phyloP scores from a whole-genome alignment of 2,888 invertebrate species.

The Drosophila histrio region DNA sequence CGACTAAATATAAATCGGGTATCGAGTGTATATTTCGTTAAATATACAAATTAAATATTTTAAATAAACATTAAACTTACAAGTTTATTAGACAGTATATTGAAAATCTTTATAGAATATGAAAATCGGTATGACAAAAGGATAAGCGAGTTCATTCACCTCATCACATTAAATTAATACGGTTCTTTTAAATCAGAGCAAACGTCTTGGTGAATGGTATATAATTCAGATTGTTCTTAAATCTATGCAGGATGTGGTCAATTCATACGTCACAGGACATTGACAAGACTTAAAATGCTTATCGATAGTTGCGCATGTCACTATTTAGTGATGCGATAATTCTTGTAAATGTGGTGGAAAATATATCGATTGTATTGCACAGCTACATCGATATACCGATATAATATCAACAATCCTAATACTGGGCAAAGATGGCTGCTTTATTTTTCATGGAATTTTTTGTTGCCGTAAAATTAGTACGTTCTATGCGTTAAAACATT shows the following conservation, averaged over 20 bases:
- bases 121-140: too few relatives aligned
- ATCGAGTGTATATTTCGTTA: too few relatives aligned
- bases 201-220: too few relatives aligned
- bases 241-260: background rate
- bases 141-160: too few relatives aligned
- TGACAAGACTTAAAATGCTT: background rate
- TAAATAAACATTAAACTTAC: too few relatives aligned
- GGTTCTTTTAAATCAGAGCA: too few relatives aligned
- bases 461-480: constrained; percentile 52
- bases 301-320: constrained; percentile 16
- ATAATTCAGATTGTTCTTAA: too few relatives aligned
- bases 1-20: background rate
- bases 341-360: constrained; percentile 18
- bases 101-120: too few relatives aligned
- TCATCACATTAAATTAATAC: too few relatives aligned
- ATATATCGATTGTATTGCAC: constrained; percentile 10
- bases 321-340: constrained; percentile 10
- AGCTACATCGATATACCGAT: constrained; percentile 42
- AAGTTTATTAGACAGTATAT: too few relatives aligned
- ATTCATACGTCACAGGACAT: background rate
- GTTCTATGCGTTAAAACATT: constrained; percentile 41
- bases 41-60: too few relatives aligned
- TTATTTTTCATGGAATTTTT: constrained; percentile 61
- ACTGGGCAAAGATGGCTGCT: constrained; percentile 60
- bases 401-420: constrained; percentile 51